phyloP scores from a whole-genome alignment of 2,113 vertebrate species.

The Eurypyga helias region DNA sequence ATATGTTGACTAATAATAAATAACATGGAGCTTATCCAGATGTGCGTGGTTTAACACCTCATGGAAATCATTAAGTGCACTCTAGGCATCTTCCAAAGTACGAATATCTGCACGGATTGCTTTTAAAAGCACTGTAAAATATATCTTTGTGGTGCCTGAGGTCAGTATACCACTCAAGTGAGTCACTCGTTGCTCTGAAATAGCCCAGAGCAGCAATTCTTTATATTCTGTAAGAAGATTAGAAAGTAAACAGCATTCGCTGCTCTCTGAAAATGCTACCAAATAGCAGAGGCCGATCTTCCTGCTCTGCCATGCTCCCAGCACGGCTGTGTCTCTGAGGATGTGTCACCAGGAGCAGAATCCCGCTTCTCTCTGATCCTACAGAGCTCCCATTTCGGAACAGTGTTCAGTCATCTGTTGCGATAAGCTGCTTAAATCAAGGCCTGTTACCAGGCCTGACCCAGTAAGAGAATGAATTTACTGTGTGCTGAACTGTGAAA shows the following conservation, averaged over 20 bases:
- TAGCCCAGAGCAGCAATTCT: constrained; percentile 25
- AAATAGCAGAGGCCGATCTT: neutral
- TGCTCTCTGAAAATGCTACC: constrained; percentile 3
- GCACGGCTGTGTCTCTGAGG: neutral
- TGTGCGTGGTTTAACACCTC: neutral
- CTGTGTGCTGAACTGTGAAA: neutral
- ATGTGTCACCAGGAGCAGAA: neutral
- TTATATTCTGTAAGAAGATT: constrained; percentile 22
- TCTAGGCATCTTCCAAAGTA: neutral
- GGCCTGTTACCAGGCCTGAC: neutral
- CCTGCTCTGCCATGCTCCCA: neutral
- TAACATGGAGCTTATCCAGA: neutral
- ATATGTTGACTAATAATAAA: neutral
- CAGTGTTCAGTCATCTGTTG: neutral
- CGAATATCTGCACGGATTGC: constrained; percentile 7
- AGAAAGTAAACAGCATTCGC: constrained; percentile 35
- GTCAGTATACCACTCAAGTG: constrained; percentile 1
- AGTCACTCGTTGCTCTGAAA: constrained; percentile 31
- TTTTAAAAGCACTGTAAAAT: constrained; percentile 24
- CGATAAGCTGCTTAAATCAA: constrained; percentile 43
- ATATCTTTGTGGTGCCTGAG: neutral
- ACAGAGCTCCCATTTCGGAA: neutral
- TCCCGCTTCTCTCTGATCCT: neutral
- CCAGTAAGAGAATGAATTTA: constrained; percentile 26
- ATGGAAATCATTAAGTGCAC: neutral